Base-by-base conservation (phyloP, 1,140 invertebrate species). In the Drosophila hydei region DNA sequence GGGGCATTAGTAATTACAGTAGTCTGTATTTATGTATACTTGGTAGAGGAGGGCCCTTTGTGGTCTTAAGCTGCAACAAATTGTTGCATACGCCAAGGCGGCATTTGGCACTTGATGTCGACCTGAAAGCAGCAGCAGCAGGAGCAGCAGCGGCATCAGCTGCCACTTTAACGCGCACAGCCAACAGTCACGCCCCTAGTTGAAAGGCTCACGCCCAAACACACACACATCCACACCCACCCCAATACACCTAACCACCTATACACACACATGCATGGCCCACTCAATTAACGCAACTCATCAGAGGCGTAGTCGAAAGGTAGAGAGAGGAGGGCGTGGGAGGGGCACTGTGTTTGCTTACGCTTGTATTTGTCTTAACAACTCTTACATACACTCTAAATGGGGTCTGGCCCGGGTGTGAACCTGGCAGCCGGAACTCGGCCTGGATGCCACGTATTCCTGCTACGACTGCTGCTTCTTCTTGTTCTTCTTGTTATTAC, bases 211-310 rank as follows among this genome's bases (percentile, higher is more conserved):
- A 51, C 47, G 38, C 47, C 30, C 62, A 56, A 27, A 9, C 33
- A n/a, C 30, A 42, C 7, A n/a, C 30, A 19, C 0, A 48, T 42
- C 36, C 18, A 33, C 48, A 14, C 19, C n/a, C 43, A n/a, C 38
- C 12, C 55, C n/a, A n/a, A n/a, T n/a, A n/a, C 14, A 36, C 7
- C 7, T 19, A 21, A 6, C 43, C 47, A 42, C 33, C 16, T 33
- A 23, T 23, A 18, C 52, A 14, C 12, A 33, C 45, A 23, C 18
- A 45, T 16, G 42, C 47, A 42, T 23, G 55, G 74, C 83, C 81
- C 81, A 87, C 81, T 87, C 81, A 87, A 87, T 87, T 88, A 88
- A 87, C 77, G 50, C 81, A 88, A 69, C 77, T 87, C 74, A 48
- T 73, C 59, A 71, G 75, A 68, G 79, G 61, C 38, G 36, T 48